Conservation (phyloP, 2,888 invertebrate genomes). For the Lithosia quadra region DNA sequence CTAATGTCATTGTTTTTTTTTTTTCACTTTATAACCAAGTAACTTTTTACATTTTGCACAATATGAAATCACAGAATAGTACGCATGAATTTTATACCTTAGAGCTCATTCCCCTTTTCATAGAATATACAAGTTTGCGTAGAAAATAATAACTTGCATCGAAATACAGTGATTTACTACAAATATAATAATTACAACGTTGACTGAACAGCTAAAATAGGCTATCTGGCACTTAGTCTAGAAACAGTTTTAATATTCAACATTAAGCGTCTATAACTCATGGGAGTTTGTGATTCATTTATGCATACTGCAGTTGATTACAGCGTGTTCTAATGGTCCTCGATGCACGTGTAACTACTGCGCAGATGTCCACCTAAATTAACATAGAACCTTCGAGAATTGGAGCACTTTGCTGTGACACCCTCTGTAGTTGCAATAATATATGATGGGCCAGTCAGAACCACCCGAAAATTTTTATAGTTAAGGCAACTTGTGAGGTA, state of each 20-base stretch:
- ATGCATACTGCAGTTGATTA: slow-evolving; percentile 73
- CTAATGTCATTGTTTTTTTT: too few relatives aligned
- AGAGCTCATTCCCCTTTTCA: not conserved
- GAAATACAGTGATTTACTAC: slow-evolving; percentile 1
- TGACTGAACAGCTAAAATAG: slow-evolving; percentile 33
- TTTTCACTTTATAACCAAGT: too few relatives aligned
- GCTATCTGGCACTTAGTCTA: slow-evolving; percentile 37
- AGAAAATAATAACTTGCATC: not conserved
- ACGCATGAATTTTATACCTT: not conserved
- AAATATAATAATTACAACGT: slow-evolving; percentile 16
- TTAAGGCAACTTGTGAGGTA: too few relatives aligned
- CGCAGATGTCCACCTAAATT: slow-evolving; percentile 70
- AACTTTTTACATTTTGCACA: too few relatives aligned
- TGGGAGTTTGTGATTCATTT: slow-evolving; percentile 72
- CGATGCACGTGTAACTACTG: slow-evolving; percentile 60
- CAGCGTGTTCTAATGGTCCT: slow-evolving; percentile 53
- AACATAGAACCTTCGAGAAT: slow-evolving; percentile 73
- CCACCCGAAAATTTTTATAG: not conserved
- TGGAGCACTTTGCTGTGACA: slow-evolving; percentile 51
- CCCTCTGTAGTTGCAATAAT: slow-evolving; percentile 27
- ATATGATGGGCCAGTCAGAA: not conserved
- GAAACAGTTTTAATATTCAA: slow-evolving; percentile 65
- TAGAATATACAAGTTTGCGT: not conserved
- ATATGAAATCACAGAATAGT: not conserved
- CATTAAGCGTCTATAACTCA: slow-evolving; percentile 67